A percentile compares a stretch with the other conserved stretches of the same genome.
These are phyloP conservation scores for Acridotheres tristis DNA, from an alignment of 2,797 vertebrate genomes.

Conservation along the genomic window DNA sequence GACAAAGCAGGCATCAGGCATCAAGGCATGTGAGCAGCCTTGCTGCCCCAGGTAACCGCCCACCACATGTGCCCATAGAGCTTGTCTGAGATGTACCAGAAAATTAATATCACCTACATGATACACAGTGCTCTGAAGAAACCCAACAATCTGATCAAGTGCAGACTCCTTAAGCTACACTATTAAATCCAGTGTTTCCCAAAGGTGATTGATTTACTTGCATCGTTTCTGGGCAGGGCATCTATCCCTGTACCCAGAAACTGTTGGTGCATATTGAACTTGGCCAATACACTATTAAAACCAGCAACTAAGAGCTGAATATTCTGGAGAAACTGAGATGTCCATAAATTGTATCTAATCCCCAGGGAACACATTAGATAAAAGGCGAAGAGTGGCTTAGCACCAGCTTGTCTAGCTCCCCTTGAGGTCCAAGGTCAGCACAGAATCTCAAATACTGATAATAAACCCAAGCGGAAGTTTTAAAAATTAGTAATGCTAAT, in stretches of 20 bases:
- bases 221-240: neutral
- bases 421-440: neutral
- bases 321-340: neutral
- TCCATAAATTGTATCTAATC: neutral
- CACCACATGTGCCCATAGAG: neutral
- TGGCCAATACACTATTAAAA: neutral
- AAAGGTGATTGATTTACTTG: neutral
- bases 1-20: neutral
- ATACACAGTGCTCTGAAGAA: neutral
- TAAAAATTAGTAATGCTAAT: neutral
- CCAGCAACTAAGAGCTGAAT: neutral
- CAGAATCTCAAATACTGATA: neutral
- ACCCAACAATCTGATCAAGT: neutral
- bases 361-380: neutral
- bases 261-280: neutral
- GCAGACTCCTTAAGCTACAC: neutral
- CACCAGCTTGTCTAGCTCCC: neutral
- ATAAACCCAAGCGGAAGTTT: neutral
- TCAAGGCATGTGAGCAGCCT: neutral
- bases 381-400: neutral
- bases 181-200: neutral
- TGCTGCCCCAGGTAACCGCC: neutral
- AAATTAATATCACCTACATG: neutral
- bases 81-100: neutral
- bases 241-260: neutral